These are phyloP conservation scores for Argynnis bischoffii DNA, from an alignment of 2,888 invertebrate genomes.

Conservation along the genomic window DNA sequence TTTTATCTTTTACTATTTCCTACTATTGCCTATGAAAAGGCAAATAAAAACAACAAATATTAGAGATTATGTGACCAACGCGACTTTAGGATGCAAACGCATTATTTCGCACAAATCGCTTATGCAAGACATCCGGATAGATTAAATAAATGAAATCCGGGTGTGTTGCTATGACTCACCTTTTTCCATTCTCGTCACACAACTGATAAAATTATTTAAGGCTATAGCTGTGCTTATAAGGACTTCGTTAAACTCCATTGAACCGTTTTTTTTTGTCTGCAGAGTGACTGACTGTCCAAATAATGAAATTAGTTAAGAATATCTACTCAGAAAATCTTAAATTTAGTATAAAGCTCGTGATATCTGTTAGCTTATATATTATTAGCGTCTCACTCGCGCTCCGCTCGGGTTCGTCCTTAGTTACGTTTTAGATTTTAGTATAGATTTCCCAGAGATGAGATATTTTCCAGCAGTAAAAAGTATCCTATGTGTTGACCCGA, in stretches of 20 bases:
- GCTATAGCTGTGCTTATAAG: conserved; percentile 27
- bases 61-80: too few species aligned
- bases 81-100: background rate
- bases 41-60: too few species aligned
- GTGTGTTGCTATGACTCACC: conserved; percentile 54
- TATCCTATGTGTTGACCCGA: too few species aligned
- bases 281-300: conserved; percentile 17
- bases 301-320: conserved; percentile 13
- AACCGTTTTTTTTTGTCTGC: conserved; percentile 18
- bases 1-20: too few species aligned
- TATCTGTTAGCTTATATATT: too few species aligned
- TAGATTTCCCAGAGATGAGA: too few species aligned
- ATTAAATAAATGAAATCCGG: conserved; percentile 63
- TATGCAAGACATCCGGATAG: conserved; percentile 59
- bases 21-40: too few species aligned
- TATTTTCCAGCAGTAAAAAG: too few species aligned
- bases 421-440: too few species aligned
- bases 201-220: conserved; percentile 32
- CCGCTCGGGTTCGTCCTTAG: too few species aligned
- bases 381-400: too few species aligned
- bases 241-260: conserved; percentile 24
- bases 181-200: conserved; percentile 32
- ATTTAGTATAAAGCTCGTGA: background rate
- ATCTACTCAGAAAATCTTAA: background rate
- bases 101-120: conserved; percentile 35